These are phyloP conservation scores for Typhlomys cinereus DNA, from an alignment of 2,113 vertebrate species.

Conservation along the genomic window DNA sequence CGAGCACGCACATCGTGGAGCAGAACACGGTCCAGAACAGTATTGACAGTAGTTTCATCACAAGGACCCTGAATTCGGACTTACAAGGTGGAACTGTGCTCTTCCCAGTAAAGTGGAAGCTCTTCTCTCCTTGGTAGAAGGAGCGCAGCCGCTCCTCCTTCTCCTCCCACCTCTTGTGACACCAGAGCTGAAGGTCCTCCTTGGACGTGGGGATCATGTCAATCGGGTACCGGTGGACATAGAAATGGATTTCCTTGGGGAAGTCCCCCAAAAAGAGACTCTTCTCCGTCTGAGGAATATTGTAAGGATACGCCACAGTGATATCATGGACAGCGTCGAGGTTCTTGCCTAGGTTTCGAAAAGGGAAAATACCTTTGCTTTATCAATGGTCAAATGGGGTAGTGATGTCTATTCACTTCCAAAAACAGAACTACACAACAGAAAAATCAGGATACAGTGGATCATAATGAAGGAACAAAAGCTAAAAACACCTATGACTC, in stretches of 20 bases:
- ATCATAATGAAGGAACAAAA: background rate
- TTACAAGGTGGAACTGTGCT: slow-evolving; percentile 92
- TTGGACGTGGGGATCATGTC: slow-evolving; percentile 86
- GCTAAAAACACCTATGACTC: background rate
- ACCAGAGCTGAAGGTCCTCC: slow-evolving; percentile 93
- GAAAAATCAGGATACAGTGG: background rate
- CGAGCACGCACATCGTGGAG: slow-evolving; percentile 81
- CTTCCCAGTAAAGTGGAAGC: slow-evolving; percentile 84
- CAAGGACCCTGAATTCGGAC: slow-evolving; percentile 91
- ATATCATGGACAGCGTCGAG: slow-evolving; percentile 97
- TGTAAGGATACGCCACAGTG: slow-evolving; percentile 97
- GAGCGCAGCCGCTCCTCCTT: slow-evolving; percentile 91
- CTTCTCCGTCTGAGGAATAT: slow-evolving; percentile 96
- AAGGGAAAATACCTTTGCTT: slow-evolving; percentile 38
- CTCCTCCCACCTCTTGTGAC: slow-evolving; percentile 94
- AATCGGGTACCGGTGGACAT: slow-evolving; percentile 90
- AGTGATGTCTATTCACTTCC: background rate
- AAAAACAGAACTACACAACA: background rate
- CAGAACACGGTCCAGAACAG: slow-evolving; percentile 94
- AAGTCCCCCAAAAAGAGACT: slow-evolving; percentile 94
- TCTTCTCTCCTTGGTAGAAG: slow-evolving; percentile 90
- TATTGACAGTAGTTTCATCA: slow-evolving; percentile 91
- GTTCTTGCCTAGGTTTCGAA: slow-evolving; percentile 89
- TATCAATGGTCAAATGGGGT: background rate
- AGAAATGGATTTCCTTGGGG: slow-evolving; percentile 97